A percentile compares a stretch with the other conserved stretches of the same genome.
Conservation (phyloP, 2,797 vertebrate species). For the Macrochelys suwanniensis region DNA sequence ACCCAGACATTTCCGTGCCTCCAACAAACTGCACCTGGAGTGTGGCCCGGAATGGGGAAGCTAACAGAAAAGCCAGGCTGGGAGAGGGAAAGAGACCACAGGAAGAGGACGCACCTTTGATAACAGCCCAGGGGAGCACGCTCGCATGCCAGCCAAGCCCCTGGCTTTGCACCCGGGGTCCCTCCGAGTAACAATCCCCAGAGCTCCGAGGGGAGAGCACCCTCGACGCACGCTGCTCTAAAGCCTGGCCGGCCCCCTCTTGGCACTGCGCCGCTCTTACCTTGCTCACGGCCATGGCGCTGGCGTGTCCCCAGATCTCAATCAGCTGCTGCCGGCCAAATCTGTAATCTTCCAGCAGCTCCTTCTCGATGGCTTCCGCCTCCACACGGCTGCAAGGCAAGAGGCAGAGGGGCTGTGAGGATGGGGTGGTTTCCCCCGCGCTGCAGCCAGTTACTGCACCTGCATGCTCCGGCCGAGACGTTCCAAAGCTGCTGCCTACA, state of each 20-base stretch:
- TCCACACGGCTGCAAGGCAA: conserved; percentile 86
- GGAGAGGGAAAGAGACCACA: background rate
- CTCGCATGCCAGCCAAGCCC: no score
- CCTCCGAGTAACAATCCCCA: no score
- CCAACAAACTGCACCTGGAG: background rate
- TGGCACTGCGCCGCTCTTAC: conserved; percentile 70
- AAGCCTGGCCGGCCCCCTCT: background rate
- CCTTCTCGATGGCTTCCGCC: conserved; percentile 88
- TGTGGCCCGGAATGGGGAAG: background rate
- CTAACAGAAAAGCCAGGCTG: background rate
- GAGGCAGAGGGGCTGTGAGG: background rate
- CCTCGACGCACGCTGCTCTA: no score
- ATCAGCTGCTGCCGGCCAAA: conserved; percentile 95
- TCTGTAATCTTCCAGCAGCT: conserved; percentile 92
- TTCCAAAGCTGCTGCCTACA: background rate
- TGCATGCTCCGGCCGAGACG: background rate
- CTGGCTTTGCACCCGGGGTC: no score
- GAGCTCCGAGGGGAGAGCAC: no score
- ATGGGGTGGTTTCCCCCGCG: fast-evolving
- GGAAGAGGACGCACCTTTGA: background rate
- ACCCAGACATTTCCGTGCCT: background rate
- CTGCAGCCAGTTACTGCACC: background rate
- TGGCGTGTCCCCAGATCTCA: conserved; percentile 94
- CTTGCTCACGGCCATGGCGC: conserved; percentile 93
- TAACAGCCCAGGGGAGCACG: no score